Evolutionary conservation across 2,113 vertebrate genomes (phyloP), one percentile per base, ranked within the genome.

Genomic region (Oncorhynchus mykiss): DNA sequence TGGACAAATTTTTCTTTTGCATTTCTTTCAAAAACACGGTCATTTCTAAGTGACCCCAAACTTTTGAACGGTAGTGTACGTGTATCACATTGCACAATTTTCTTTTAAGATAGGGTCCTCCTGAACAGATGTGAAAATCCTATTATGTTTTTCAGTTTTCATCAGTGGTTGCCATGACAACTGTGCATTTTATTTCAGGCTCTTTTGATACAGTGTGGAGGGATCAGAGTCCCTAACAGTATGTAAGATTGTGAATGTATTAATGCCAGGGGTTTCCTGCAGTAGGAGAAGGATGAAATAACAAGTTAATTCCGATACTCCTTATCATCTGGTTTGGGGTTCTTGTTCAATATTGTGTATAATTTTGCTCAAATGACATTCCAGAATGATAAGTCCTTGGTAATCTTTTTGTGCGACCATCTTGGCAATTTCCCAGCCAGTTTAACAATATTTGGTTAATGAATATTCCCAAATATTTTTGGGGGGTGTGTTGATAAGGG

Each of bases 131-230:
- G 89, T 89, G 75, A 88, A 91, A 91, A 92, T 88, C 84, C 85
- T 72, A 81, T 89, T 88, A 89, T 81, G 83, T 71, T 88, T 73
- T 87, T 83, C 87, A 45, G 39, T 45, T 45, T 45, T 11, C 80
- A 78, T 84, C 80, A 81, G 84, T 76, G 78, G 92, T 93, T 92
- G 73, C 87, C 90, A 92, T 92, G 91, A 91, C 92, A 92, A 93
- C 92, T 73, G 86, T 80, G 87, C 81, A 90, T 91, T 92, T 92
- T 91, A 90, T 91, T 92, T 90, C 86, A 82, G 88, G 86, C 87
- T 90, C 86, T 82, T 90, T 92, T 92, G 85, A 89, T 91, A 87
- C 75, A 76, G 72, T 80, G 83, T 81, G 88, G 51, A 54, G 51
- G 51, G 82, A 92, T 92, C 87, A 87, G 80, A 83, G 87, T 85